Evolutionary conservation across 1,140 invertebrate species (phyloP), one percentile per base, ranked within the genome.

Genomic region (Heliconius himera): DNA sequence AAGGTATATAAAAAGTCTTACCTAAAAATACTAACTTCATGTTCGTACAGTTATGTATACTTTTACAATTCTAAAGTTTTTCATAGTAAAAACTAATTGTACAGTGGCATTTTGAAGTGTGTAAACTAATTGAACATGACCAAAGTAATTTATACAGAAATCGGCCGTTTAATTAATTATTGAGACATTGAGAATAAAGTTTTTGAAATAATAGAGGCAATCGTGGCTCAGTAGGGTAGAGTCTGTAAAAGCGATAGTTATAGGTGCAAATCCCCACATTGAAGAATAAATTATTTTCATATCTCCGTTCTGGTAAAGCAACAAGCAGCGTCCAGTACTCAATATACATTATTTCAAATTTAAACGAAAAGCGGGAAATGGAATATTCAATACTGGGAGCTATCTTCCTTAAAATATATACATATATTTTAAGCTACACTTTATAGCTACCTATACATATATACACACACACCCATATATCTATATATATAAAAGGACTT

Each of bases 111-210:
- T 66, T 66, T 29, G 4, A 66, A 66, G 22, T 3, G 60, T 66
- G 16, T 29, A 9, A 66, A 66, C 11, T 66, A 66, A 66, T 66
- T 26, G 22, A 66, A 66, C 60, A 66, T 29, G 22, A 16, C 22
- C 29, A 66, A 66, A 66, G 11, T 66, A 66, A 66, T 66, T 66
- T 9, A 66, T 66, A 66, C 60, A 66, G 9, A 66, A 66, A 66
- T 66, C 4, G 11, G 22, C 8, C 2, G 11, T 11, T 66, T 26
- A 66, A 66, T 66, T 22, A 11, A 66, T 26, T 60, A 60, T 60
- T n/a, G n/a, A 3, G 8, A n/a, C n/a, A 20, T 56, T 56, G 8
- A 22, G 49, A 51, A 6, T 51, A 51, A 20, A 20, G 5, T 51
- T 51, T 51, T 51, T 3, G 41, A 13, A 46, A 46, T 46, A 13